Evolutionary conservation across 2,113 vertebrate genomes (phyloP).

Genomic region (Sinocyclocheilus maitianheensis): DNA sequence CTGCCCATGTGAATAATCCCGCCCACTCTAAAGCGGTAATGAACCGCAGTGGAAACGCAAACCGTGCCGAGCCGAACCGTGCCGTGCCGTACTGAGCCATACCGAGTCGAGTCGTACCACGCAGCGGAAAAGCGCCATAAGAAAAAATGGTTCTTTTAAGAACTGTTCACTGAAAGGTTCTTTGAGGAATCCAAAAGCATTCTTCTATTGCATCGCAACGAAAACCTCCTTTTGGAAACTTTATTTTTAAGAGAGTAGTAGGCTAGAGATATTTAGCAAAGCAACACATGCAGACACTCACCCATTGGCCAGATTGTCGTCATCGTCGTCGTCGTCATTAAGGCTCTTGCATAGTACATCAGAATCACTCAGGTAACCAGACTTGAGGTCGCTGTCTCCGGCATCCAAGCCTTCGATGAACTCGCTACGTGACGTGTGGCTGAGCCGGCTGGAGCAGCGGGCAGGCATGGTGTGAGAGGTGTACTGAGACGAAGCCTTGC

Average conservation of each 20-base stretch:
- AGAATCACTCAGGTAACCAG: conserved; percentile 94
- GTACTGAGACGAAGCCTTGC: conserved; percentile 81
- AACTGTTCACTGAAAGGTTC: too few relatives aligned
- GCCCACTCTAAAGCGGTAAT: too few relatives aligned
- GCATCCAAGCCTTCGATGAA: conserved; percentile 86
- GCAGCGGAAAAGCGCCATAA: too few relatives aligned
- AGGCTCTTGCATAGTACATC: conserved; percentile 90
- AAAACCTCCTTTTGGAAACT: too few relatives aligned
- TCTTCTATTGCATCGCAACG: too few relatives aligned
- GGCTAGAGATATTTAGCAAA: not conserved
- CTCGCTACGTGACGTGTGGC: conserved; percentile 90
- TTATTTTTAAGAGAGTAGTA: not conserved
- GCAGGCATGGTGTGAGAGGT: conserved; percentile 95
- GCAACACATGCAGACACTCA: conserved; percentile 63
- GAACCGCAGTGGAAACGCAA: too few relatives aligned
- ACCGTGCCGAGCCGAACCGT: too few relatives aligned
- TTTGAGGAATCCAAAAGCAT: too few relatives aligned
- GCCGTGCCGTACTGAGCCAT: too few relatives aligned
- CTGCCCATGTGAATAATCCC: conserved; percentile 54
- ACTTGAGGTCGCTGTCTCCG: conserved; percentile 86
- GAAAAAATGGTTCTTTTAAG: too few relatives aligned
- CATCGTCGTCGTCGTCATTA: conserved; percentile 80
- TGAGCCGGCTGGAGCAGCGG: conserved; percentile 88
- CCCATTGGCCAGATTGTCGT: conserved; percentile 95
- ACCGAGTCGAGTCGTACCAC: too few relatives aligned